Percentiles rank a stretch among this genome's conserved stretches.
Conservation (phyloP, 1,140 invertebrate species). For the Drosophila melanica region DNA sequence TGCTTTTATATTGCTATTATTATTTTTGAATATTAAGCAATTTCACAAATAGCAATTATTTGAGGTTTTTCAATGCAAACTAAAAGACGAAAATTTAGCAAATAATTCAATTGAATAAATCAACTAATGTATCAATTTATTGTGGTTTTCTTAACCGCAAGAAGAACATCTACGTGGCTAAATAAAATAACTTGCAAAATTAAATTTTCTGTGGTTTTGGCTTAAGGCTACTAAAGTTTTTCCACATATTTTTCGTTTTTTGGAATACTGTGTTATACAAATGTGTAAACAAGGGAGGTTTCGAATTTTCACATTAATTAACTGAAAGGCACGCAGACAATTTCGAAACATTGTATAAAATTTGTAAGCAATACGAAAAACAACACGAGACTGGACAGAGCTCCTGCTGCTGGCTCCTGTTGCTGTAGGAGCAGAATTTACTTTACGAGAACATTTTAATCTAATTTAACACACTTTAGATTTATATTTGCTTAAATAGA, state of each 20-base stretch:
- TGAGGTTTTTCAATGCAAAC: neutral
- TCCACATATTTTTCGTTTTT: neutral
- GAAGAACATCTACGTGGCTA: neutral
- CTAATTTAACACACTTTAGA: slow-evolving; percentile 82
- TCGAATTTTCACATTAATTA: slow-evolving; percentile 65
- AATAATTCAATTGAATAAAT: neutral
- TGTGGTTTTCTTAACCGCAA: neutral
- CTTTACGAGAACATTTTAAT: slow-evolving; percentile 81
- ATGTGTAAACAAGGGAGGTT: slow-evolving; percentile 46
- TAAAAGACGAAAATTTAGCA: neutral
- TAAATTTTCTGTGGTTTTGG: slow-evolving; percentile 13
- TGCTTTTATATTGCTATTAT: too few relatives aligned
- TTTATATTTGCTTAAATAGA: slow-evolving; percentile 83
- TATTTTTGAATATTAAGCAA: too few relatives aligned
- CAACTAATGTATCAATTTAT: slow-evolving; percentile 9
- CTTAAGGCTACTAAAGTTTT: slow-evolving; percentile 2
- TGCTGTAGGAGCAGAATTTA: slow-evolving; percentile 45
- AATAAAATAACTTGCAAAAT: neutral
- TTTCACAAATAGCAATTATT: neutral
- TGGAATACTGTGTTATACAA: neutral
- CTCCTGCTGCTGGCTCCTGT: too few relatives aligned
- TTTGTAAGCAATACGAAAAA: slow-evolving; percentile 37
- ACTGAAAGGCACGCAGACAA: slow-evolving; percentile 27
- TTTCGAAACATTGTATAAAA: slow-evolving; percentile 33
- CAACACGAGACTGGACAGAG: slow-evolving; percentile 14